Base-by-base conservation (phyloP, 2,888 invertebrate genomes). In the Galeopsomyia nigrocyanea region DNA sequence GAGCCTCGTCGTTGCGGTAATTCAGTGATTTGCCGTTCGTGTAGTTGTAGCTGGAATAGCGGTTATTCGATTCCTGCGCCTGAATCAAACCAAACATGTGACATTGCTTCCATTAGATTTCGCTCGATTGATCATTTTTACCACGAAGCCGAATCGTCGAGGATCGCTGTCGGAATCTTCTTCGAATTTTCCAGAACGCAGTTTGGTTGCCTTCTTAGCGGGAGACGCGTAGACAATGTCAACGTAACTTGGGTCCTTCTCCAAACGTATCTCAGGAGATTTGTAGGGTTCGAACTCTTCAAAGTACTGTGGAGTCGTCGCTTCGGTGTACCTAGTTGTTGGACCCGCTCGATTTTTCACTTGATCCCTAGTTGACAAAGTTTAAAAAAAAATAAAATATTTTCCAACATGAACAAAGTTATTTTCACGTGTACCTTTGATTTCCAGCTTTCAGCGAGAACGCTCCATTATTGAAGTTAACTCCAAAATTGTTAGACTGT, bases 191-290 rank as follows among this genome's bases (percentile, higher is more conserved):
- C 79, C 83, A 22, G 82, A 84, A n/a, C 78, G 82, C 5, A 67
- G 16, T 16, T 58, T n/a, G 49, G n/a, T 67, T 14, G 39, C 68
- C 5, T 56, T 21, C 2, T 46, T 39, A 1, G 77, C 78, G 5
- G 78, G 79, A 63, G 80, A 80, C 17, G 83, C 81, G 61, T 86
- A 86, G 19, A 84, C 76, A 19, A 86, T 83, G 31, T 86, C 85
- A n/a, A 86, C 79, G 63, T 79, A 86, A 39, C 82, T 83, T 0
- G 82, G 79, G 16, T 78, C 80, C 58, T 78, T 68, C 53, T 81
- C 80, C 6, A 73, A 1, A 0, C 73, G 64, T 0, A 71, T 19
- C 14, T 66, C 0, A 6, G 75, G 71, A 16, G 58, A 0, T 17
- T 55, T 57, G 58, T 26, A 62, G 0, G 66, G 39, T 17, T 55